phyloP scores from a whole-genome alignment of 2,888 invertebrate genomes.

The Thera britannica region DNA sequence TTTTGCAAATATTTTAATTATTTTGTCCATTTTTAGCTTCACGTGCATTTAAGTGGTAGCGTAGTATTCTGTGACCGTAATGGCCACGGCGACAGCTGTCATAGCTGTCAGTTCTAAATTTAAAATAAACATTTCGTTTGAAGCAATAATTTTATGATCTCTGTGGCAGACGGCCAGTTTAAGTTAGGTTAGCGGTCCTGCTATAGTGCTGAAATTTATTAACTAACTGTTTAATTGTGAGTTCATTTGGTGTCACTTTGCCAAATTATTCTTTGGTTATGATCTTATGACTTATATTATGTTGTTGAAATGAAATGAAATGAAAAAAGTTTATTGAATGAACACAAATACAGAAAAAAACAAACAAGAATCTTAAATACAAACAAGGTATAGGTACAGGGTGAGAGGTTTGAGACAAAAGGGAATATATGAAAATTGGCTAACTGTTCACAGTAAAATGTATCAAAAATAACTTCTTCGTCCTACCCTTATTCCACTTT shows the following conservation, averaged over 20 bases:
- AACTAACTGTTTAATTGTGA: constrained; percentile 28
- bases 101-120: constrained; percentile 75
- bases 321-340: too few species aligned
- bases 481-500: too few species aligned
- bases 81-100: constrained; percentile 78
- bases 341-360: too few species aligned
- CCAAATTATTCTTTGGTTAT: constrained; percentile 12
- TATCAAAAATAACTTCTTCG: too few species aligned
- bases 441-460: too few species aligned
- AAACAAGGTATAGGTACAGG: too few species aligned
- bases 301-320: too few species aligned
- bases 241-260: constrained; percentile 24
- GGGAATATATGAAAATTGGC: too few species aligned
- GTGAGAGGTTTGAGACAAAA: too few species aligned
- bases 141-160: constrained; percentile 64
- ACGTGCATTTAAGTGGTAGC: neutral
- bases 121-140: constrained; percentile 69
- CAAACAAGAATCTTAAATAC: too few species aligned
- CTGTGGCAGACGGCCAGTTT: constrained; percentile 50
- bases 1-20: neutral
- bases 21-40: constrained; percentile 68
- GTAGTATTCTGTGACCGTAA: constrained; percentile 49
- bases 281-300: neutral
- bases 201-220: constrained; percentile 39
- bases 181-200: constrained; percentile 46